phyloP scores from a whole-genome alignment of 2,113 vertebrate genomes.

The Cyanoderma ruficeps region DNA sequence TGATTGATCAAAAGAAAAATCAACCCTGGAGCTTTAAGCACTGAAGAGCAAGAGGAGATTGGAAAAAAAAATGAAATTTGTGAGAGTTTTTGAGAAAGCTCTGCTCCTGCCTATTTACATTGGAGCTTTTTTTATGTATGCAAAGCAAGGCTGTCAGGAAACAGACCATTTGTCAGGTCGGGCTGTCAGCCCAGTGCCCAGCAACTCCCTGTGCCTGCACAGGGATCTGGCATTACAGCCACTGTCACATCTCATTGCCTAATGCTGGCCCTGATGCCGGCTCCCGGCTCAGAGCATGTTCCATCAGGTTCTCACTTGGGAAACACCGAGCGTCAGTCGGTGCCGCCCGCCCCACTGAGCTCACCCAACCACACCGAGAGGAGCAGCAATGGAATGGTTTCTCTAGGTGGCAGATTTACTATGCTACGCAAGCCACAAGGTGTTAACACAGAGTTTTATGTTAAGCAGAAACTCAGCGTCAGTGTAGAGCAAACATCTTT shows the following conservation, averaged over 20 bases:
- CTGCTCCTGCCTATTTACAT: not conserved
- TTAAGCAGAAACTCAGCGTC: not conserved
- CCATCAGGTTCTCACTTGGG: not conserved
- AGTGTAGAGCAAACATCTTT: not conserved
- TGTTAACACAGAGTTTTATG: not conserved
- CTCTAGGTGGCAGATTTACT: not conserved
- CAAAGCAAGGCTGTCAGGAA: not conserved
- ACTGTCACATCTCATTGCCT: not conserved
- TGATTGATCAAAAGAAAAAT: not conserved
- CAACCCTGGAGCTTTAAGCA: not conserved
- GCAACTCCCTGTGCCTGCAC: not conserved
- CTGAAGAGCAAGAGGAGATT: not conserved
- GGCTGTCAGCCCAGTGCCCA: conserved; percentile 17
- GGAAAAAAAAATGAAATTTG: not conserved
- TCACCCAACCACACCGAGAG: not conserved
- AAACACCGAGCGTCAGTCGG: not conserved
- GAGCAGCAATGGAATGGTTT: not conserved
- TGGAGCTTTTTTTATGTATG: not conserved
- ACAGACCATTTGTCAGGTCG: not conserved
- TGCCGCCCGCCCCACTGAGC: not conserved
- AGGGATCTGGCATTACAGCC: not conserved
- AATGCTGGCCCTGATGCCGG: not conserved
- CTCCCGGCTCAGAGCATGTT: not conserved
- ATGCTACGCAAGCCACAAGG: not conserved
- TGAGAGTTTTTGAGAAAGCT: not conserved